Evolutionary conservation across 2,888 invertebrate genomes (phyloP).

Genomic region (Eretmocerus hayati): DNA sequence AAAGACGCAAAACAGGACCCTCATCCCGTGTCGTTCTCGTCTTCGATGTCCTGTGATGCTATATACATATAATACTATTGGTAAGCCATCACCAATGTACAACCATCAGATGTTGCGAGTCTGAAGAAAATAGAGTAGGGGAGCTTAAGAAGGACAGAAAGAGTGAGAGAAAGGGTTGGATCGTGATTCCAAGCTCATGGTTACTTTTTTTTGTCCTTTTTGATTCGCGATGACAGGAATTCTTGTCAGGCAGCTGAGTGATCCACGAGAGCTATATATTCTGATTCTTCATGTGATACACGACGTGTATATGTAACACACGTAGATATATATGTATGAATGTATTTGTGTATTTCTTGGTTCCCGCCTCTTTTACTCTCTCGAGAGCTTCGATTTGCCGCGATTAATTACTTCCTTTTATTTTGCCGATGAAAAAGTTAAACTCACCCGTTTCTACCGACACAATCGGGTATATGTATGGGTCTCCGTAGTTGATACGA

Average conservation of each 20-base stretch:
- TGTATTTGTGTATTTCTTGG: conserved; percentile 6
- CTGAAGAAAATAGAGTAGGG: neutral
- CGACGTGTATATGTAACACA: no score
- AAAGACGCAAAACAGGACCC: conserved; percentile 27
- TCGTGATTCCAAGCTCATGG: neutral
- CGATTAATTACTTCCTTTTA: conserved; percentile 32
- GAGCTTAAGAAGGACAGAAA: conserved; percentile 1
- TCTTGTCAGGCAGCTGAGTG: conserved; percentile 18
- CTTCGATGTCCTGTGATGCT: neutral
- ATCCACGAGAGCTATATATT: neutral
- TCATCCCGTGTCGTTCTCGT: conserved; percentile 7
- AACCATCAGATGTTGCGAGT: no score
- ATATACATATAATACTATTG: no score
- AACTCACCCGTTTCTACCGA: neutral
- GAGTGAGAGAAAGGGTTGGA: conserved; percentile 22
- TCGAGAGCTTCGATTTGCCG: conserved; percentile 26
- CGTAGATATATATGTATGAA: neutral
- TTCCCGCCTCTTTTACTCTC: neutral
- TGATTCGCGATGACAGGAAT: conserved; percentile 38
- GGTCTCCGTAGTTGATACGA: no score
- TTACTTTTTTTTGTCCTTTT: conserved; percentile 11
- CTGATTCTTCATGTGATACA: no score
- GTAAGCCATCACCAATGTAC: no score
- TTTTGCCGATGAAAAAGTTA: conserved; percentile 21
- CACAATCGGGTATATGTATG: no score